Percentiles rank a stretch among this genome's conserved stretches.
Evolutionary conservation across 2,888 invertebrate genomes (phyloP).

Genomic region (Julus scandinavius): DNA sequence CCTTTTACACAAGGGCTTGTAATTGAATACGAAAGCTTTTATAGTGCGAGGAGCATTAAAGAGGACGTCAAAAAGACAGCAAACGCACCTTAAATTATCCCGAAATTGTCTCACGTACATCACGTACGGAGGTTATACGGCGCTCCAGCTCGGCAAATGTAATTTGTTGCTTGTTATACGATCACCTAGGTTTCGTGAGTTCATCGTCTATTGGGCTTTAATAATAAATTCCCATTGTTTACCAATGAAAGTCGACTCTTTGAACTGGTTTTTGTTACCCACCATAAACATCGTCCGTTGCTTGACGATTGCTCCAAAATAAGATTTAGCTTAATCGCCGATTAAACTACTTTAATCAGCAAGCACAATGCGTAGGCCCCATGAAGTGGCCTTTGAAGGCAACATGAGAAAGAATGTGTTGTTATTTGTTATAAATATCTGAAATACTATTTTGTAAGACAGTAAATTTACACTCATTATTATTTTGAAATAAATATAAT

Average conservation of each 20-base stretch:
- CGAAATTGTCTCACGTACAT: conserved; percentile 8
- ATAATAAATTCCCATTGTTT: conserved; percentile 18
- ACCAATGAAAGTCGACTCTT: neutral
- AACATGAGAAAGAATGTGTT: no score
- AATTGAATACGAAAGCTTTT: conserved; percentile 10
- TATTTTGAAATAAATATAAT: no score
- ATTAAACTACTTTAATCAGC: no score
- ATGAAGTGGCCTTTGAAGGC: no score
- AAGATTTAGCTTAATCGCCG: no score
- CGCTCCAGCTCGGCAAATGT: neutral
- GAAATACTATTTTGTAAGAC: no score
- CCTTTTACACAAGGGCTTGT: neutral
- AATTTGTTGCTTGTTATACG: conserved; percentile 18
- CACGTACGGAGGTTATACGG: neutral
- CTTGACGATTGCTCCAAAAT: no score
- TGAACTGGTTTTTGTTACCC: neutral
- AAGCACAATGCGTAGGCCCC: no score
- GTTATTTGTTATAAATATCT: no score
- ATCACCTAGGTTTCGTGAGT: neutral
- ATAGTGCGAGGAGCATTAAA: neutral
- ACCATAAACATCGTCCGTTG: neutral
- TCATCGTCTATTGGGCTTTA: neutral
- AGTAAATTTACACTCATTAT: no score
- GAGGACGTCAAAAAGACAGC: neutral
- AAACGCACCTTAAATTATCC: neutral